Evolutionary conservation across 2,888 invertebrate genomes (phyloP), one percentile per base, ranked within the genome.

Genomic region (Litoditis marina): DNA sequence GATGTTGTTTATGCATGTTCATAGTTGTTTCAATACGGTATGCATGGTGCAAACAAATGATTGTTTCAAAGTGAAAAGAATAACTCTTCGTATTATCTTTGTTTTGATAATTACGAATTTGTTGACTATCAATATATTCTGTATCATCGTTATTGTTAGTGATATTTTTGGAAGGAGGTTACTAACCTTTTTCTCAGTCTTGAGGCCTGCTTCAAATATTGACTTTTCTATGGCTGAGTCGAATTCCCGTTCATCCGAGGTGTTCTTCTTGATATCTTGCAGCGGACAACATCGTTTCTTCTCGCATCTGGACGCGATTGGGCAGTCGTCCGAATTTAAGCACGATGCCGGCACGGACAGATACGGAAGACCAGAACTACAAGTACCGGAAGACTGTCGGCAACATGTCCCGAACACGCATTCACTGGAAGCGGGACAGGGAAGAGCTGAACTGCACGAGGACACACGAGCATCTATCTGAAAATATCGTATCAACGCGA

Each of bases 371-470:
- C 75, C 74, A 49, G 65, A 67, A n/a, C 59, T 65, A 51, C 75
- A 75, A 49, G 55, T 62, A 3, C 66, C 49, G 22, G 46, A 44
- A 1, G 60, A 60, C 7, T 63, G 55, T 31, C 63, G 57, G 54
- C 78, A 78, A 50, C 78, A 78, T 2, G 63, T 47, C 30, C 76
- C 75, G 31, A 69, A 66, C n/a, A 71, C 51, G 39, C 78, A 78
- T 47, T 75, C 75, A 22, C 68, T 66, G n/a, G 57, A 62, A 8
- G 71, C 70, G 2, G 78, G 74, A 59, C 78, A 78, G 6, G 73
- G 68, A 28, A 46, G 50, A n/a, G 67, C 68, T 16, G 75, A 60
- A 25, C 68, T 68, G 58, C 77, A 77, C 7, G 56, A 51, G 27
- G 57, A 47, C 22, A 68, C 67, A 11, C 73, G 50, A 13, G 60